Percentiles rank a stretch among this genome's conserved stretches.
phyloP scores from a whole-genome alignment of 2,113 vertebrate species.

The Pterocles burchelli region DNA sequence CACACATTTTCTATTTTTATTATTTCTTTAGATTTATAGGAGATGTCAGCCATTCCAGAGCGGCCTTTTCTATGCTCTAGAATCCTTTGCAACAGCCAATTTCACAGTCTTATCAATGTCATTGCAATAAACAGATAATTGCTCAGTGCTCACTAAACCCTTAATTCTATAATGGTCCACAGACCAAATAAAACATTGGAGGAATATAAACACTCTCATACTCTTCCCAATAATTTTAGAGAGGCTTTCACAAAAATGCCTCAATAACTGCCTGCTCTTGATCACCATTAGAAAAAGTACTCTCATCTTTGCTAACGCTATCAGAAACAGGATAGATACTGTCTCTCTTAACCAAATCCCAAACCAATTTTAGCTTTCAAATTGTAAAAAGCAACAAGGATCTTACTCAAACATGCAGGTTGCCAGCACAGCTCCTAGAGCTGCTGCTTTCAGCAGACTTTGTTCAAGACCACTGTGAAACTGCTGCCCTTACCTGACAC shows the following conservation, averaged over 20 bases:
- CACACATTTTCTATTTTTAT: background rate
- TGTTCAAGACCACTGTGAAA: background rate
- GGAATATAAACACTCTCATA: background rate
- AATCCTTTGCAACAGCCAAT: background rate
- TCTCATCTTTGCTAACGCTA: background rate
- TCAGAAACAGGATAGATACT: background rate
- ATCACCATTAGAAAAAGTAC: background rate
- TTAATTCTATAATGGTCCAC: background rate
- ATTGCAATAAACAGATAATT: background rate
- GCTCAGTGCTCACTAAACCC: background rate
- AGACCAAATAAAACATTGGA: background rate
- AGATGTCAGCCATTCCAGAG: background rate
- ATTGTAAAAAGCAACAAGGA: background rate
- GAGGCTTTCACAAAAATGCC: background rate
- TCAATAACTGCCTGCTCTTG: background rate
- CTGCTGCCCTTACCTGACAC: background rate
- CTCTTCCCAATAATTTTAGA: background rate
- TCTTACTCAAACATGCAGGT: background rate
- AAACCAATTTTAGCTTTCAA: background rate
- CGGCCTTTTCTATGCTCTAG: background rate
- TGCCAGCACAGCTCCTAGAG: background rate
- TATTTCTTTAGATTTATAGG: slow-evolving; percentile 30
- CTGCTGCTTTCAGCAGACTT: background rate
- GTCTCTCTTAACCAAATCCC: background rate
- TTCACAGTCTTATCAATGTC: background rate